Conservation (phyloP, 2,113 vertebrate genomes). For the Chionomys nivalis region DNA sequence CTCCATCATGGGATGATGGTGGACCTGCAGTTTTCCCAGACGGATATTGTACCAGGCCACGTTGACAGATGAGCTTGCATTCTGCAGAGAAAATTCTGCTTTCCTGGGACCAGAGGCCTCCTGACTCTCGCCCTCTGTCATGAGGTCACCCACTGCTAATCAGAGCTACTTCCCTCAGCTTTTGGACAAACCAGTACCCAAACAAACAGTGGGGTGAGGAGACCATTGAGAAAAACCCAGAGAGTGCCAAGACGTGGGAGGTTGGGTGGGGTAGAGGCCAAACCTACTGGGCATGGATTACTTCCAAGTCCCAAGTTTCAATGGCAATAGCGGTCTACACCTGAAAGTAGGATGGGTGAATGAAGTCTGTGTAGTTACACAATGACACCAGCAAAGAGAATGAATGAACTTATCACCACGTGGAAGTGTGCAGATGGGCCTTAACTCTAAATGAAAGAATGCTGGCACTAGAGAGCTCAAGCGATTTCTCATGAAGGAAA, state of each 20-base stretch:
- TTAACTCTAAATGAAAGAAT: background rate
- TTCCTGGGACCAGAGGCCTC: background rate
- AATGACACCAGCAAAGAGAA: too few species aligned
- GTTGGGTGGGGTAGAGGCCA: too few species aligned
- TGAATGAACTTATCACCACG: background rate
- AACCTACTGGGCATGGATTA: background rate
- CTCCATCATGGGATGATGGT: background rate
- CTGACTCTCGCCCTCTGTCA: background rate
- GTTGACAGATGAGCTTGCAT: background rate
- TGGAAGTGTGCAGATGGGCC: accelerated
- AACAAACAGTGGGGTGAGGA: background rate
- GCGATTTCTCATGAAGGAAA: background rate
- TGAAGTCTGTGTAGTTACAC: accelerated
- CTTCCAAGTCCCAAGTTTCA: background rate
- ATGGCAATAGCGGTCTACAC: background rate
- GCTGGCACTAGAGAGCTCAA: background rate
- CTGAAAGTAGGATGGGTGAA: background rate
- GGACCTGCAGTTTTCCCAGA: background rate
- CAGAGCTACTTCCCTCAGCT: background rate
- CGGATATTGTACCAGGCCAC: background rate
- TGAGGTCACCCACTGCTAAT: background rate
- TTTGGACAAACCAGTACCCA: background rate
- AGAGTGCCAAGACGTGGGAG: background rate
- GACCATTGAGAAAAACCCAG: background rate
- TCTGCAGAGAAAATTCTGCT: background rate